Percentiles rank a stretch among this genome's conserved stretches.
Evolutionary conservation across 2,888 invertebrate species (phyloP).

Genomic region (Anodontia alba): DNA sequence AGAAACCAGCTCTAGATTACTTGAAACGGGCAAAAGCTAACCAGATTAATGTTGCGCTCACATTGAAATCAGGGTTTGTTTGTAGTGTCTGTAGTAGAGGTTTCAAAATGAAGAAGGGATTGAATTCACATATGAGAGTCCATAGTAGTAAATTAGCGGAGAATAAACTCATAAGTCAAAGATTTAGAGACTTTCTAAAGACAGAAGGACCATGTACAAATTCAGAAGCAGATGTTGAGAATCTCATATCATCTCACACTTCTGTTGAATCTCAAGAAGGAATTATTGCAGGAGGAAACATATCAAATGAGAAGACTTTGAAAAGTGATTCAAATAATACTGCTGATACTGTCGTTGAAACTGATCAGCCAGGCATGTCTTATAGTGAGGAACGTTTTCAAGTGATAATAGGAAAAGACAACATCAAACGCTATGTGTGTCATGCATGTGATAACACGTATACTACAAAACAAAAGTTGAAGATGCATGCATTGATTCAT

Average conservation of each 20-base stretch:
- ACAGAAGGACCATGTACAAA: constrained; percentile 27
- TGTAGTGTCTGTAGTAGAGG: constrained; percentile 56
- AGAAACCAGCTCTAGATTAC: constrained; percentile 48
- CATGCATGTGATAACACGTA: constrained; percentile 63
- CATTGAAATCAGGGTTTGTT: constrained; percentile 26
- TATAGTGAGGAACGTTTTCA: constrained; percentile 45
- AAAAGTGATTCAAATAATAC: neutral
- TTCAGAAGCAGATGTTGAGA: constrained; percentile 24
- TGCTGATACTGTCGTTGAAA: too few species aligned
- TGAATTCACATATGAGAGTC: constrained; percentile 60
- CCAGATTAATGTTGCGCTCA: constrained; percentile 45
- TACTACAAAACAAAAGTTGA: constrained; percentile 57
- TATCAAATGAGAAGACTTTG: neutral
- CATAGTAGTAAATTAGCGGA: constrained; percentile 58
- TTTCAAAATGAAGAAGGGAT: constrained; percentile 59
- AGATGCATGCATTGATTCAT: constrained; percentile 58
- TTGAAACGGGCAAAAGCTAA: constrained; percentile 57
- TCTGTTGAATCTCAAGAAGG: constrained; percentile 26
- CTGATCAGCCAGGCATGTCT: neutral
- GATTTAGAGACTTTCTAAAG: constrained; percentile 55
- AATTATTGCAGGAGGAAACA: neutral
- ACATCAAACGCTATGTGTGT: constrained; percentile 51
- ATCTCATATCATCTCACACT: neutral
- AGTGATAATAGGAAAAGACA: constrained; percentile 47
- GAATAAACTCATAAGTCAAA: constrained; percentile 44